Conservation (phyloP, 2,888 invertebrate species). For the Leptopilina syphax region DNA sequence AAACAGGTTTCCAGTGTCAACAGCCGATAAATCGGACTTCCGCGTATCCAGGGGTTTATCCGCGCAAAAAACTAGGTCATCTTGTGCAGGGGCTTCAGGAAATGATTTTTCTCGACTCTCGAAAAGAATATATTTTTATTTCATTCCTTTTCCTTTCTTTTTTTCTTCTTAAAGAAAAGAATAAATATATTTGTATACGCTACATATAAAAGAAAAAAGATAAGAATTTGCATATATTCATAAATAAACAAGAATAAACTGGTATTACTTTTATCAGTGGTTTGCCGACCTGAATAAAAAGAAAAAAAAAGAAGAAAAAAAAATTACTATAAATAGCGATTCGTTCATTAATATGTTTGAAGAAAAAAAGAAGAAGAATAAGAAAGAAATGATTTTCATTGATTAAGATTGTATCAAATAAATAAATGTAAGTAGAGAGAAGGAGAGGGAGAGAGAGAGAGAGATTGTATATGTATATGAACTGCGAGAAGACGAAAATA, state of each 20-base stretch:
- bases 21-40: conserved; percentile 35
- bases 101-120: background rate
- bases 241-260: background rate
- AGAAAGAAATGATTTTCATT: conserved; percentile 2
- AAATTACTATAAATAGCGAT: conserved; percentile 34
- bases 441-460: too few relatives aligned
- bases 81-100: background rate
- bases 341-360: conserved; percentile 26
- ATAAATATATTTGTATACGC: background rate
- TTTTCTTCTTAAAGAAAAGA: background rate
- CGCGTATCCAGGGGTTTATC: conserved; percentile 13
- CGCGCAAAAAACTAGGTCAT: conserved; percentile 26
- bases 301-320: background rate
- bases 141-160: too few relatives aligned
- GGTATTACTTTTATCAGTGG: conserved; percentile 13
- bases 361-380: background rate
- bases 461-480: too few relatives aligned
- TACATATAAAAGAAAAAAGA: background rate
- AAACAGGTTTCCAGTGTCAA: conserved; percentile 14
- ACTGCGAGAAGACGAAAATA: background rate
- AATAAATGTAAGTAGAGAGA: too few relatives aligned
- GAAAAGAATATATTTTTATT: background rate
- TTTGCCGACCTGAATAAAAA: conserved; percentile 31
- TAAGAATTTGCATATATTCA: conserved; percentile 1
- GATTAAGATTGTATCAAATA: conserved; percentile 17